phyloP scores from a whole-genome alignment of 2,888 invertebrate species.

The Lasius fuliginosus region DNA sequence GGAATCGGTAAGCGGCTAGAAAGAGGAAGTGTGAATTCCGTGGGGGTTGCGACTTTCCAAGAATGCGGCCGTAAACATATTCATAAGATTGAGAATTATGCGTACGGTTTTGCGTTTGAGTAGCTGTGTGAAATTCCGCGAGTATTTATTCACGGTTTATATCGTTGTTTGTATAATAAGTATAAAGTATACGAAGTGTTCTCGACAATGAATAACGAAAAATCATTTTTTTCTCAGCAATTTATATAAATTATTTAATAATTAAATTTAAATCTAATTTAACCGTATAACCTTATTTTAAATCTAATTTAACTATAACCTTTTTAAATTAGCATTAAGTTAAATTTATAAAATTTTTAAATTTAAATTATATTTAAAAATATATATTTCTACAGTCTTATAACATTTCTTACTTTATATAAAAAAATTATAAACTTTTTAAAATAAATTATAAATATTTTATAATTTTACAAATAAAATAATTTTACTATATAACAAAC shows the following conservation, averaged over 20 bases:
- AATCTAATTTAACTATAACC: not conserved
- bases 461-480: not conserved
- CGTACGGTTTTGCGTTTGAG: constrained; percentile 29
- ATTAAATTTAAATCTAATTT: not conserved
- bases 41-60: constrained; percentile 43
- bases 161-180: not conserved
- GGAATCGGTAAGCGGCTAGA: constrained; percentile 40
- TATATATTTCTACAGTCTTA: no score
- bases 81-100: constrained; percentile 50
- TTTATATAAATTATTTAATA: constrained; percentile 12
- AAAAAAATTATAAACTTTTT: not conserved
- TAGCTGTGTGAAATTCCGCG: constrained; percentile 20
- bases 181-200: not conserved
- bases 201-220: not conserved
- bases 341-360: not conserved
- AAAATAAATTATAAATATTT: not conserved
- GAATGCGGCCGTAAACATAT: constrained; percentile 36
- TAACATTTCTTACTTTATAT: no score
- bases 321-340: constrained; percentile 5
- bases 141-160: constrained; percentile 34
- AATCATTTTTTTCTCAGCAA: not conserved
- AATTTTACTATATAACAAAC: not conserved
- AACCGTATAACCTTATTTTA: no score
- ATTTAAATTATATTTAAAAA: not conserved
- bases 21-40: constrained; percentile 52